phyloP scores from a whole-genome alignment of 2,797 vertebrate genomes.

The Cichlasoma orientale region DNA sequence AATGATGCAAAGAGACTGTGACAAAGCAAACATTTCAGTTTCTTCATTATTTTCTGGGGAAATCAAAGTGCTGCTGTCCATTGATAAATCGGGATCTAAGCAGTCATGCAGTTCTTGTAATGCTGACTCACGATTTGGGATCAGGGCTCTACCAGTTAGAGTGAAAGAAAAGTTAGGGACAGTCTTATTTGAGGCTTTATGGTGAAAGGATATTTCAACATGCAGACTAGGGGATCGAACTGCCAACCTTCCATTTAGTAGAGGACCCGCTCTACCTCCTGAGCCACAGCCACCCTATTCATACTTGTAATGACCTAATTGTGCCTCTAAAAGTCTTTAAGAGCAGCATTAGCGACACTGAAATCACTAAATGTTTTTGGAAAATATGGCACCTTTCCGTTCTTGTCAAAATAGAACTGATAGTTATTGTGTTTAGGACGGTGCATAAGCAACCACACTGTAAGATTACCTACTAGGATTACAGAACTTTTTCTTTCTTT shows the following conservation, averaged over 20 bases:
- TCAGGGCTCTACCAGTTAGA: background rate
- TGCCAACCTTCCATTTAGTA: background rate
- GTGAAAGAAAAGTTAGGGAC: conserved; percentile 35
- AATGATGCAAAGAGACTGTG: conserved; percentile 66
- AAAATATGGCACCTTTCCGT: background rate
- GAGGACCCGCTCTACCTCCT: background rate
- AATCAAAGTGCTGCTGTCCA: conserved; percentile 21
- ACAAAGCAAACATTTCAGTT: conserved; percentile 47
- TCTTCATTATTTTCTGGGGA: conserved; percentile 65
- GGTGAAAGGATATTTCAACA: background rate
- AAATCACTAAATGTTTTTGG: background rate
- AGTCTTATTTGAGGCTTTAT: conserved; percentile 19
- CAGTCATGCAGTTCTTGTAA: background rate
- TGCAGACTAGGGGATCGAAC: background rate
- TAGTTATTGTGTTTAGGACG: background rate
- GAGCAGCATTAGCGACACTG: background rate
- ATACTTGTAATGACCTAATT: background rate
- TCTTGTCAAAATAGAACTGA: background rate
- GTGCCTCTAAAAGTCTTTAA: background rate
- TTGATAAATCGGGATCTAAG: background rate
- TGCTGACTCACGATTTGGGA: background rate
- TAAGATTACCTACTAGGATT: background rate
- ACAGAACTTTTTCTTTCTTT: conserved; percentile 56
- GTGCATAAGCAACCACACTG: background rate
- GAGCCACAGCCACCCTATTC: background rate